These are phyloP conservation scores for Eueremaeus valkanovi DNA, from an alignment of 2,888 invertebrate genomes.

Conservation along the genomic window DNA sequence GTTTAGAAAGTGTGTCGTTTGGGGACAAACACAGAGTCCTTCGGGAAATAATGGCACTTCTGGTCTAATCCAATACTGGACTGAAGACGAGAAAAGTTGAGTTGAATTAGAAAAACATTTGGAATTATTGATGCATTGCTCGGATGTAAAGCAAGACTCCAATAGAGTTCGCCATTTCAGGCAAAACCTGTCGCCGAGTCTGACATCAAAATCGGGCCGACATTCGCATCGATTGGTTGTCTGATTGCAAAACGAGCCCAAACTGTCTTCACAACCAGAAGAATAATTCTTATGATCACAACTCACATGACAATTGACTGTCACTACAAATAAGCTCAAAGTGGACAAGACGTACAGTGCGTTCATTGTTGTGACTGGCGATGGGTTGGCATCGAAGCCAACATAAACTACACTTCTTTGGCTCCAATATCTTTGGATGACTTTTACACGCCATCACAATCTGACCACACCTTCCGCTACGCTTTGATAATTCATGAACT, in stretches of 20 bases:
- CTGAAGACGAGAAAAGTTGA: background rate
- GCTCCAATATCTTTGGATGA: conserved; percentile 7
- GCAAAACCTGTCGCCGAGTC: background rate
- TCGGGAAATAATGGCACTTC: background rate
- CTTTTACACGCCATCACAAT: conserved; percentile 23
- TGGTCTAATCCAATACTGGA: background rate
- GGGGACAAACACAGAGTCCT: background rate
- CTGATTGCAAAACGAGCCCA: background rate
- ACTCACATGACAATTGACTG: background rate
- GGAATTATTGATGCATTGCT: background rate
- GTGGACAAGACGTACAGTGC: background rate
- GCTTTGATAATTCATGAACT: conserved; percentile 19
- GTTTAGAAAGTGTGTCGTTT: background rate
- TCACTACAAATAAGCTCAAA: background rate
- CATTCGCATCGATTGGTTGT: conserved; percentile 7
- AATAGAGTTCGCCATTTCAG: background rate
- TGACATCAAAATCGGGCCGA: background rate
- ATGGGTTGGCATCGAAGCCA: background rate
- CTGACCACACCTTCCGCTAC: conserved; percentile 32
- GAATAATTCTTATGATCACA: conserved; percentile 11
- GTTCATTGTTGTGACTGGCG: background rate
- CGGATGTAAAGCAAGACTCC: background rate
- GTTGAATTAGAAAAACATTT: background rate
- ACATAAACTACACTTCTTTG: background rate
- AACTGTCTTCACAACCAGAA: conserved; percentile 20